These are phyloP conservation scores for Caenorhabditis wallacei DNA, from an alignment of 2,888 invertebrate species.

Conservation along the genomic window DNA sequence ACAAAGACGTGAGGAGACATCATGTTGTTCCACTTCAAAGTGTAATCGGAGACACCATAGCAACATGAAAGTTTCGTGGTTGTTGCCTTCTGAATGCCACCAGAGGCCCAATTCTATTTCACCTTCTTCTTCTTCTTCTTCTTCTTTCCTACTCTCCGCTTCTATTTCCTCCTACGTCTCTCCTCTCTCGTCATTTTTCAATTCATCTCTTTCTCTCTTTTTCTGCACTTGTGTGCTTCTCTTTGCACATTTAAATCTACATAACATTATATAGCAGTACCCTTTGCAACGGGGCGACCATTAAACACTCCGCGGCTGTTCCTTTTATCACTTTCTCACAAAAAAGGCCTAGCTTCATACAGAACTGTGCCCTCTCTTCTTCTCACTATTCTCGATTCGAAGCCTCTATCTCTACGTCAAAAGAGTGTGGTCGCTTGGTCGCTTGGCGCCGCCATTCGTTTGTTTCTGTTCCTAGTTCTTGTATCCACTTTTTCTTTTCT, in stretches of 20 bases:
- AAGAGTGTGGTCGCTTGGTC: neutral
- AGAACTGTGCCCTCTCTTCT: neutral
- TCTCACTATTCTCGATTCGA: neutral
- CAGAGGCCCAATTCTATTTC: neutral
- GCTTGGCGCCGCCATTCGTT: slow-evolving; percentile 24
- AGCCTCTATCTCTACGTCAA: slow-evolving; percentile 12
- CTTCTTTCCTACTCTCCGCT: slow-evolving; percentile 12
- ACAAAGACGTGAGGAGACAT: neutral
- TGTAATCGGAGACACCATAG: slow-evolving; percentile 15
- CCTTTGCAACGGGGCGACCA: slow-evolving; percentile 21
- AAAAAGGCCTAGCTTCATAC: neutral
- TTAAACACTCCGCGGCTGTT: slow-evolving; percentile 9
- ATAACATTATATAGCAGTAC: slow-evolving; percentile 39
- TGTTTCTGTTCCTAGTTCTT: slow-evolving; percentile 20
- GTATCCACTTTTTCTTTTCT: slow-evolving; percentile 4
- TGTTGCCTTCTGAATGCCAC: slow-evolving; percentile 30
- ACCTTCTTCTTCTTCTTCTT: slow-evolving; percentile 26
- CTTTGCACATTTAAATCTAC: slow-evolving; percentile 43
- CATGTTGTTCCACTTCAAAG: slow-evolving; percentile 1
- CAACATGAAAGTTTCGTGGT: slow-evolving; percentile 10
- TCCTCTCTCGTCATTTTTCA: slow-evolving; percentile 15
- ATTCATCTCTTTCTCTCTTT: slow-evolving; percentile 7
- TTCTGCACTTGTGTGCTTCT: slow-evolving; percentile 40
- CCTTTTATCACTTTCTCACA: slow-evolving; percentile 25
- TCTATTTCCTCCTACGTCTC: slow-evolving; percentile 9